Conservation (phyloP, 2,113 vertebrate species). For the Gymnorhina tibicen region DNA sequence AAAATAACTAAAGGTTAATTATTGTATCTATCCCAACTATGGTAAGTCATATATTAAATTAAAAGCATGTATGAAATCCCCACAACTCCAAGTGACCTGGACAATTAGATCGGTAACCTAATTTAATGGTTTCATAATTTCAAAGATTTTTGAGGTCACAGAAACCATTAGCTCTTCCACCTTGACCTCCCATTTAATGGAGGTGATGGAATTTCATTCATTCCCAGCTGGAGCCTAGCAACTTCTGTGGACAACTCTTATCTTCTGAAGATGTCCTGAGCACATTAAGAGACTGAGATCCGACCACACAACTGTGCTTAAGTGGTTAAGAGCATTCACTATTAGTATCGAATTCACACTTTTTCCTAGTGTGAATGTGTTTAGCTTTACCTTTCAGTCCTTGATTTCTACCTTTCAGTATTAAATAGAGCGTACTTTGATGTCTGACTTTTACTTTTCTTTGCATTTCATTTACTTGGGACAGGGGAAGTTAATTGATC, state of each 20-base stretch:
- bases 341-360: neutral
- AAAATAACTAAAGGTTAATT: neutral
- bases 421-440: rapidly evolving
- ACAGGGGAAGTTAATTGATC: neutral
- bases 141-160: constrained; percentile 28
- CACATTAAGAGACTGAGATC: neutral
- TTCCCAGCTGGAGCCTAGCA: neutral
- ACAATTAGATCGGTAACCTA: constrained; percentile 21
- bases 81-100: neutral
- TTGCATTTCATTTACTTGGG: neutral
- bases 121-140: constrained; percentile 43
- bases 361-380: neutral
- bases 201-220: constrained; percentile 34
- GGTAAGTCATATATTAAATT: neutral
- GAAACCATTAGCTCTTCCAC: constrained; percentile 33
- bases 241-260: neutral
- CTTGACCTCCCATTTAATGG: constrained; percentile 16
- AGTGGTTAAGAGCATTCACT: neutral
- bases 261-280: neutral
- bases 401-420: neutral
- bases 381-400: neutral
- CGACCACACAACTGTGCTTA: neutral
- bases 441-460: neutral
- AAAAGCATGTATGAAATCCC: neutral
- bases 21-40: neutral